phyloP scores from a whole-genome alignment of 2,888 invertebrate genomes.

The Gymnosoma rotundatum region DNA sequence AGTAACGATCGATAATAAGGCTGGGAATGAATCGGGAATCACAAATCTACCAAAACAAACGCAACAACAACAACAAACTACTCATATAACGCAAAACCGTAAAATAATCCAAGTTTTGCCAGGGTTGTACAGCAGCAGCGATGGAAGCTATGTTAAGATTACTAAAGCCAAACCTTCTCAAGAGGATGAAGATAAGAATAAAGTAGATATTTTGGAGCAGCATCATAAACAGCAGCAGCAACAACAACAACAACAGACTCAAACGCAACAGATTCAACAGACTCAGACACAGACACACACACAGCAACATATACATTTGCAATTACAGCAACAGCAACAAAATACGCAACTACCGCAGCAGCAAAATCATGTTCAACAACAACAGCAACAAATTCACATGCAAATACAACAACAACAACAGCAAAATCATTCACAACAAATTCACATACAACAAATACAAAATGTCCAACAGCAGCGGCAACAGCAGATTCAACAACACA shows the following conservation, averaged over 20 bases:
- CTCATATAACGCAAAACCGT: constrained; percentile 62
- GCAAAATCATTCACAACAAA: constrained; percentile 56
- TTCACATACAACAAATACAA: constrained; percentile 53
- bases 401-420: constrained; percentile 53
- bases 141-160: constrained; percentile 63
- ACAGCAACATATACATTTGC: constrained; percentile 41
- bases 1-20: constrained; percentile 15
- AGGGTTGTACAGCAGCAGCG: constrained; percentile 64
- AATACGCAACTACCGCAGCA: constrained; percentile 41
- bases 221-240: constrained; percentile 49
- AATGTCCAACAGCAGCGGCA: constrained; percentile 49
- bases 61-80: constrained; percentile 50
- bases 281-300: constrained; percentile 1
- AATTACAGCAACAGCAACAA: constrained; percentile 47
- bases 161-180: constrained; percentile 46
- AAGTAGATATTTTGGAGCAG: constrained; percentile 37
- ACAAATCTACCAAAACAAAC: constrained; percentile 42
- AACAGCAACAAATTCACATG: constrained; percentile 50
- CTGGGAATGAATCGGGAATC: neutral
- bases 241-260: constrained; percentile 36
- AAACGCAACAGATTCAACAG: constrained; percentile 29
- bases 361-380: constrained; percentile 48
- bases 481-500: constrained; percentile 51
- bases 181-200: constrained; percentile 64
- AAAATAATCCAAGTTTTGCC: constrained; percentile 66